These are phyloP conservation scores for Tetrax tetrax DNA, from an alignment of 2,113 vertebrate species.

Conservation along the genomic window DNA sequence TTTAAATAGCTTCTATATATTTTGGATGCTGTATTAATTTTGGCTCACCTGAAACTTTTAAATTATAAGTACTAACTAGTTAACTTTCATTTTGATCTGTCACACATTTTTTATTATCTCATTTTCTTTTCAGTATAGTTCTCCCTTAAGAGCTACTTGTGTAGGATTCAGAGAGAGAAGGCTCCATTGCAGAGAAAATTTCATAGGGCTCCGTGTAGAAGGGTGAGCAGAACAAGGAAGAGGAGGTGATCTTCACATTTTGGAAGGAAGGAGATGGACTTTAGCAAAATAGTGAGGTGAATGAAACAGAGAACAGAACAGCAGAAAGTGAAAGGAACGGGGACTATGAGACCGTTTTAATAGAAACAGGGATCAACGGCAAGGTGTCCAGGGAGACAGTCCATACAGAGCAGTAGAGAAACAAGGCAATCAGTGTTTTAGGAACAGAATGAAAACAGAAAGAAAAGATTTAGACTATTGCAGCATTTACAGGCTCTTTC, in stretches of 20 bases:
- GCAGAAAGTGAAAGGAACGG: not conserved
- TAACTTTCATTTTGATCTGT: not conserved
- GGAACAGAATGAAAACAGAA: not conserved
- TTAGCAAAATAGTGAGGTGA: not conserved
- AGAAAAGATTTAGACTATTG: not conserved
- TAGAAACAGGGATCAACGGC: not conserved
- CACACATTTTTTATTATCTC: not conserved
- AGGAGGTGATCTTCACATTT: not conserved
- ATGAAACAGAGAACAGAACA: not conserved
- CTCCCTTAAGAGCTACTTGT: not conserved
- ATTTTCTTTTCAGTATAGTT: not conserved
- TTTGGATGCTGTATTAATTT: not conserved
- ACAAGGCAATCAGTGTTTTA: not conserved
- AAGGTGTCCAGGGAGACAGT: not conserved
- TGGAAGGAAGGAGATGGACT: not conserved
- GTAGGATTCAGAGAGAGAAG: not conserved
- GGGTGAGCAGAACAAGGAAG: not conserved
- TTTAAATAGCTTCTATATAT: not conserved
- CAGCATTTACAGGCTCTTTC: not conserved
- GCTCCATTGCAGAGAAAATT: not conserved
- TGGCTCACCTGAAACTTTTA: not conserved
- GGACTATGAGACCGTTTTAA: not conserved
- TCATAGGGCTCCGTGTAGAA: not conserved
- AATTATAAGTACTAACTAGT: not conserved
- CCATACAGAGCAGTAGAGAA: not conserved